Evolutionary conservation across 2,888 invertebrate species (phyloP).

Genomic region (Archips xylosteana): DNA sequence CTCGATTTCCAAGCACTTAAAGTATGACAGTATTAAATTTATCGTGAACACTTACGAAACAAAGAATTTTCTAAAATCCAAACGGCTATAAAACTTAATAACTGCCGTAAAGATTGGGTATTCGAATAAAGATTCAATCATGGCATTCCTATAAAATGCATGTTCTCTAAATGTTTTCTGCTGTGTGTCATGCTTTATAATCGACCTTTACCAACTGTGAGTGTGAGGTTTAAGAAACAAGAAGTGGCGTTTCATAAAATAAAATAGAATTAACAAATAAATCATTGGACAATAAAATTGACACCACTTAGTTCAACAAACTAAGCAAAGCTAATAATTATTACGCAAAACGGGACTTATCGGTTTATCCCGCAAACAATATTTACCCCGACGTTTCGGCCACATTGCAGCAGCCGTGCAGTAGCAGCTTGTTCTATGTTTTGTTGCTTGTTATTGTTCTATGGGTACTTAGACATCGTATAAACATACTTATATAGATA

Average conservation of each 20-base stretch:
- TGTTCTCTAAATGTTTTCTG: conserved; percentile 35
- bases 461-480: too few species aligned
- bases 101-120: conserved; percentile 15
- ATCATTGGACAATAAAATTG: too few species aligned
- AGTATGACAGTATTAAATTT: neutral
- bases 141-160: conserved; percentile 15
- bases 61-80: conserved; percentile 18
- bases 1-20: conserved; percentile 9
- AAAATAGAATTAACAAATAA: too few species aligned
- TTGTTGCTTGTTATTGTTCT: too few species aligned
- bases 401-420: too few species aligned
- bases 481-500: too few species aligned
- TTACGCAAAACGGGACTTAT: too few species aligned
- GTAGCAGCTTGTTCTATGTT: too few species aligned
- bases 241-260: neutral
- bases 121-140: conserved; percentile 29
- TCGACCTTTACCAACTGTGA: conserved; percentile 20
- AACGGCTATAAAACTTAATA: conserved; percentile 14
- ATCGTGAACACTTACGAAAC: conserved; percentile 6
- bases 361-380: too few species aligned
- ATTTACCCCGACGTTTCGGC: too few species aligned
- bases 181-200: conserved; percentile 32
- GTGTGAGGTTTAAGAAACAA: conserved; percentile 10
- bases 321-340: too few species aligned
- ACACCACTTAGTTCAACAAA: too few species aligned